Evolutionary conservation across 2,113 vertebrate species (phyloP), one percentile per base, ranked within the genome.

Genomic region (Potamarius usumacintae): DNA sequence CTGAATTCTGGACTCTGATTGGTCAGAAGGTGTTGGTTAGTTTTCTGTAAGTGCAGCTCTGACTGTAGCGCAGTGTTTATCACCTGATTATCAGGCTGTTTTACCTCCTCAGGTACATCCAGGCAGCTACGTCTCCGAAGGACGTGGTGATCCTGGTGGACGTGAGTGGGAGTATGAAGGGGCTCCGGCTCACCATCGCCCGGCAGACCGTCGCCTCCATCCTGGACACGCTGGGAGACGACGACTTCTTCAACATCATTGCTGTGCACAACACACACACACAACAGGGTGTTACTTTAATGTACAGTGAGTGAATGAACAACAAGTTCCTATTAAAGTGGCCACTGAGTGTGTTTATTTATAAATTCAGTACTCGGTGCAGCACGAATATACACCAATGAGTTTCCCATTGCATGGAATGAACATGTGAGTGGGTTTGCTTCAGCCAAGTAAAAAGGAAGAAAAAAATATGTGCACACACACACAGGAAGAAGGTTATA

Each of bases 91-190:
- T 25, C 15, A 53, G 9, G 27, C 55, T 60, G 18, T 81, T 72
- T 82, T 57, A n/a, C 25, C 7, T 55, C 50, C 52, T 48, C 91
- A 99, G 98, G 98, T 99, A 99, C 86, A 99, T 99, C 91, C 98
- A 99, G 93, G 98, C 98, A 74, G 98, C 98, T 48, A 99, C 98
- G 83, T 99, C 98, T 88, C 98, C 98, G 0, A 99, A 99, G 93
- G 96, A 99, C 6, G 97, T 99, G 76, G 97, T 99, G 74, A 99
- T 99, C 93, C 94, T 99, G 90, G 97, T 99, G 22, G 98, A 99
- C 15, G 97, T 99, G 85, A 99, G 98, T 7, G 98, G 98, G 87
- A 99, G 98, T 88, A 99, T 99, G 98, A 99, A 99, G 92, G 98
- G 98, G 20, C 96, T 99, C 58, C 96, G 98, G 69, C 88, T 99